Base-by-base conservation (phyloP, 2,888 invertebrate genomes). In the Coelinius sp. region DNA sequence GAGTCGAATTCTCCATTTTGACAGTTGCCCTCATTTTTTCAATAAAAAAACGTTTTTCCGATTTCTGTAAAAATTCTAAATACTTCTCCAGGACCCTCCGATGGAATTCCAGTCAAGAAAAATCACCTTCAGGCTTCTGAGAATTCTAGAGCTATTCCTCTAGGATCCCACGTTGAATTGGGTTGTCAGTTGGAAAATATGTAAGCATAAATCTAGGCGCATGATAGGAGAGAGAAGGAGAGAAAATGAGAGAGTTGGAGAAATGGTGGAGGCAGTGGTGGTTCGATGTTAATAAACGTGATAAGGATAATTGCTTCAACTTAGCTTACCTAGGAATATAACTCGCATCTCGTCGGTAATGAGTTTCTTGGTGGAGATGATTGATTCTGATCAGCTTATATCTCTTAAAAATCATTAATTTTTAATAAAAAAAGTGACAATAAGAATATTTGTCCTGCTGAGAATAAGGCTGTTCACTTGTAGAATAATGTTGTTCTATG, bases 241-340 rank as follows among this genome's bases (percentile, higher is more conserved):
- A 41, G 38, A 17, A 22, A 53, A 31, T 62, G 41, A 38, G 35
- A 44, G 46, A 63, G 69, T 62, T 52, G 38, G 38, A 41, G 63
- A 62, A 69, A 59, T 25, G 67, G 56, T 67, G 64, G 67, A 59
- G 59, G 62, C 69, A 65, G 68, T 68, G 65, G 56, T 74, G 62
- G 70, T 70, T 72, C 73, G 76, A 80, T 81, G 79, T 81, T 81
- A 82, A 80, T 80, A 80, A 63, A 76, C 77, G 70, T 72, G 80
- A 80, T 80, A 80, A 80, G 70, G 77, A 74, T 80, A 81, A 82
- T 82, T 80, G 79, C 78, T 72, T 68, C 70, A 71, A 66, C 70
- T 75, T 24, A 41, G 63, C n/a, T 63, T 38, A 12, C 12, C 66
- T 66, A 46, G 69, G 66, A 73, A 71, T 71, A 74, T 70, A 77